A percentile compares a stretch with the other conserved stretches of the same genome.
Evolutionary conservation across 2,888 invertebrate genomes (phyloP).

Genomic region (Myathropa florea): DNA sequence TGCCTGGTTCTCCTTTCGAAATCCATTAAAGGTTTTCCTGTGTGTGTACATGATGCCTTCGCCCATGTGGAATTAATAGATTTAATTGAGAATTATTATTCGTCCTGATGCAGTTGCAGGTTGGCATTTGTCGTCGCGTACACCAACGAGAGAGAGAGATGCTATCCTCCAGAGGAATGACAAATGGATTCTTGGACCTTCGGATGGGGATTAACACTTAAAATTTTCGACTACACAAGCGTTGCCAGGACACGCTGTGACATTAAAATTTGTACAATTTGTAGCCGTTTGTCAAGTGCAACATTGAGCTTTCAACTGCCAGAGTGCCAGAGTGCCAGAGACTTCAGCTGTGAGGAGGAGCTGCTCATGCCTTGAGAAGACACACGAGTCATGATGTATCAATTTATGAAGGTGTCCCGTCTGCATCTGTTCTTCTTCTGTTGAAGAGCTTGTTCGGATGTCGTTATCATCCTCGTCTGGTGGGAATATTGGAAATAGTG

Average conservation of each 20-base stretch:
- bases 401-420: slow-evolving; percentile 67
- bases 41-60: background rate
- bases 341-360: background rate
- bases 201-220: slow-evolving; percentile 67
- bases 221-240: slow-evolving; percentile 56
- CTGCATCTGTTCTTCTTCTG: slow-evolving; percentile 46
- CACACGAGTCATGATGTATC: slow-evolving; percentile 58
- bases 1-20: slow-evolving; percentile 19
- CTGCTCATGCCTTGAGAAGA: slow-evolving; percentile 2
- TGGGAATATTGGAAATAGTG: slow-evolving; percentile 68
- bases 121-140: slow-evolving; percentile 27
- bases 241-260: slow-evolving; percentile 71
- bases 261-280: slow-evolving; percentile 76
- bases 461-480: slow-evolving; percentile 61
- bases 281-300: slow-evolving; percentile 75
- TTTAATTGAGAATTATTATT: slow-evolving; percentile 67
- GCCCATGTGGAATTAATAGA: slow-evolving; percentile 46
- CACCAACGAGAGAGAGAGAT: slow-evolving; percentile 23
- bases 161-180: slow-evolving; percentile 49
- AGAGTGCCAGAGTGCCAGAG: background rate
- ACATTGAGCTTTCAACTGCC: slow-evolving; percentile 69
- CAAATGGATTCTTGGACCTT: slow-evolving; percentile 63
- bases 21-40: slow-evolving; percentile 46
- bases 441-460: slow-evolving; percentile 62
- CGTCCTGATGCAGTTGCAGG: slow-evolving; percentile 36